A percentile compares a stretch with the other conserved stretches of the same genome.
phyloP scores from a whole-genome alignment of 2,113 vertebrate genomes.

The Phodopus roborovskii region DNA sequence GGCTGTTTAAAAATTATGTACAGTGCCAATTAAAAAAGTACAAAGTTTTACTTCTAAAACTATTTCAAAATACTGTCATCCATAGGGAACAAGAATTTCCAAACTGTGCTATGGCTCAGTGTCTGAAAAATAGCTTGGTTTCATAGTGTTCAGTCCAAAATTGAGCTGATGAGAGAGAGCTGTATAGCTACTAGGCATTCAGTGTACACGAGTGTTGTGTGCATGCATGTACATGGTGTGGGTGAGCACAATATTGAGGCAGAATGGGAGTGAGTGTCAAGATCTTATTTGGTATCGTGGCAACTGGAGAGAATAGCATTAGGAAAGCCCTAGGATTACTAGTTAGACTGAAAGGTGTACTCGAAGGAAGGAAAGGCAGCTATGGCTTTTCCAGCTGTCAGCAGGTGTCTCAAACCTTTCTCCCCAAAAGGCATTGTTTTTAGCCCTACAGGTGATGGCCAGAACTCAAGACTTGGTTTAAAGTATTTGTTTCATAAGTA shows the following conservation, averaged over 20 bases:
- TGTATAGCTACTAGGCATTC: not conserved
- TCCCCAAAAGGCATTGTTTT: not conserved
- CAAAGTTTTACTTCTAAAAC: not conserved
- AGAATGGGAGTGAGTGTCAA: not conserved
- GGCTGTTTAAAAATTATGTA: not conserved
- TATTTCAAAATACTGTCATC: not conserved
- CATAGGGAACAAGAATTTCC: not conserved
- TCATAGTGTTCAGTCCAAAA: not conserved
- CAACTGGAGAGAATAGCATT: not conserved
- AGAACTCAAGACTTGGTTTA: not conserved
- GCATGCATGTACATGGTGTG: too few relatives aligned
- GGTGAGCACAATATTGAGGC: not conserved
- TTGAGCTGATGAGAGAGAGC: not conserved
- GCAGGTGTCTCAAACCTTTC: not conserved
- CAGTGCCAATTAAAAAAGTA: not conserved
- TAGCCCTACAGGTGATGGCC: not conserved
- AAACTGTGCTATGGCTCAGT: not conserved
- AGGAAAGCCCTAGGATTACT: not conserved
- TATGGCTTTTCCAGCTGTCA: not conserved
- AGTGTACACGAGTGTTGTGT: rapidly evolving
- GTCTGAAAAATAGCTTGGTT: not conserved
- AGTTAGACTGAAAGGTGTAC: not conserved
- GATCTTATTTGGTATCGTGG: not conserved
- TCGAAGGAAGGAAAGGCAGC: not conserved
- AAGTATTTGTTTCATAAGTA: not conserved